These are phyloP conservation scores for Xenopus petersii DNA, from an alignment of 2,797 vertebrate genomes.

Conservation along the genomic window DNA sequence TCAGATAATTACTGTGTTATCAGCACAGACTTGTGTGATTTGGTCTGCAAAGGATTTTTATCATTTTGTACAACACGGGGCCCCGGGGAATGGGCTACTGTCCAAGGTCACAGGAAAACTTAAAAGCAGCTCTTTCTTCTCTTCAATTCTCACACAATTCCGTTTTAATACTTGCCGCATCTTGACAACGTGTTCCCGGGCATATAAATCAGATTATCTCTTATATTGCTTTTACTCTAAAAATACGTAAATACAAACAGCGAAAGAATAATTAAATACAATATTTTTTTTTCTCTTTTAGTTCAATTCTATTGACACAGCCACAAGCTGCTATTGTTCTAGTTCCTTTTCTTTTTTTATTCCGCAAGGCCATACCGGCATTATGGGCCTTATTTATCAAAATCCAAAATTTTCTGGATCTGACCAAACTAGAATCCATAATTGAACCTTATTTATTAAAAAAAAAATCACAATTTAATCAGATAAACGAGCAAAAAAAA, in stretches of 20 bases:
- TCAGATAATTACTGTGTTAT: constrained; percentile 58
- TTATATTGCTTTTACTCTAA: neutral
- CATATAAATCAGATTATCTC: neutral
- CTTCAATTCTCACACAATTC: constrained; percentile 7
- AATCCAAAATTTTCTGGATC: no score
- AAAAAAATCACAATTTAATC: no score
- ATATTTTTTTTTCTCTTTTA: no score
- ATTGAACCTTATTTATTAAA: no score
- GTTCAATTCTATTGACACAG: no score
- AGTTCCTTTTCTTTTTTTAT: no score
- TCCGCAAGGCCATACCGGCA: no score
- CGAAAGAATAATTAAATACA: no score
- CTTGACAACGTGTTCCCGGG: neutral
- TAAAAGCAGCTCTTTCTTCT: constrained; percentile 4
- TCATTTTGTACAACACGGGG: constrained; percentile 33
- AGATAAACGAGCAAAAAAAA: no score
- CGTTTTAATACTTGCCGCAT: constrained; percentile 3
- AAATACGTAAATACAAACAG: neutral
- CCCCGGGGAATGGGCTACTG: constrained; percentile 31
- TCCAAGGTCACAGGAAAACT: constrained; percentile 36
- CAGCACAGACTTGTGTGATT: constrained; percentile 46
- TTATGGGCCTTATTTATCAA: no score
- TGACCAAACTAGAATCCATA: no score
- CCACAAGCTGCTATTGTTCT: no score
- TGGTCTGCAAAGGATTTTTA: constrained; percentile 35